phyloP scores from a whole-genome alignment of 1,140 invertebrate genomes.

The Musca domestica region DNA sequence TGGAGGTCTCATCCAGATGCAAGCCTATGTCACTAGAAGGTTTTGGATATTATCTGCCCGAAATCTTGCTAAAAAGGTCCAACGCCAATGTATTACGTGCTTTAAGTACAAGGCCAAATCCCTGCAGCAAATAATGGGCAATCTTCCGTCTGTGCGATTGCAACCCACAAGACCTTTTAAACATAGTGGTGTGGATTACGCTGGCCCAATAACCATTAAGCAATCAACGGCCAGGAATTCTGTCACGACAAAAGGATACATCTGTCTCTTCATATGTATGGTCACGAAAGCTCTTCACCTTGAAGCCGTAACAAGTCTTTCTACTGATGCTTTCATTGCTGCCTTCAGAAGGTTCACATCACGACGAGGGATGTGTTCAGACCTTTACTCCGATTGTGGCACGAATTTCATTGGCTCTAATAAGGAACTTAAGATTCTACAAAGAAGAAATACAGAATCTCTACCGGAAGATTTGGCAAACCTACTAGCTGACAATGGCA shows the following conservation, averaged over 20 bases:
- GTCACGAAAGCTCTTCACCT: conserved; percentile 2
- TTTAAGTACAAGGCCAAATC: conserved; percentile 24
- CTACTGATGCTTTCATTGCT: no score
- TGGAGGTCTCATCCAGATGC: conserved; percentile 27
- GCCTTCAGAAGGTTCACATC: no score
- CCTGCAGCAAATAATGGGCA: conserved; percentile 38
- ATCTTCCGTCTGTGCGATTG: conserved; percentile 45
- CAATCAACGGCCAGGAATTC: conserved; percentile 19
- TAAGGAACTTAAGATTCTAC: conserved; percentile 4
- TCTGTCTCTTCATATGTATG: background rate
- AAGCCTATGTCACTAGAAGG: conserved; percentile 25
- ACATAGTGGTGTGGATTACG: conserved; percentile 51
- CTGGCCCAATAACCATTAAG: conserved; percentile 38
- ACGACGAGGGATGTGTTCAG: no score
- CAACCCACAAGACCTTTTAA: conserved; percentile 39
- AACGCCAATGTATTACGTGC: conserved; percentile 24
- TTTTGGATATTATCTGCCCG: conserved; percentile 28
- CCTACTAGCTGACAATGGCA: background rate
- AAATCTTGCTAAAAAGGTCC: no score
- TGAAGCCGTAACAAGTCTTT: no score
- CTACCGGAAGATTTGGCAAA: conserved; percentile 24
- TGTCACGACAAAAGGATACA: background rate
- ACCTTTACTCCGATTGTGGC: conserved; percentile 28
- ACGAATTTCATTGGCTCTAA: conserved; percentile 29
- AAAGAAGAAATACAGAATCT: background rate